Base-by-base conservation (phyloP, 2,888 invertebrate species). In the Cheiracanthium punctorium region DNA sequence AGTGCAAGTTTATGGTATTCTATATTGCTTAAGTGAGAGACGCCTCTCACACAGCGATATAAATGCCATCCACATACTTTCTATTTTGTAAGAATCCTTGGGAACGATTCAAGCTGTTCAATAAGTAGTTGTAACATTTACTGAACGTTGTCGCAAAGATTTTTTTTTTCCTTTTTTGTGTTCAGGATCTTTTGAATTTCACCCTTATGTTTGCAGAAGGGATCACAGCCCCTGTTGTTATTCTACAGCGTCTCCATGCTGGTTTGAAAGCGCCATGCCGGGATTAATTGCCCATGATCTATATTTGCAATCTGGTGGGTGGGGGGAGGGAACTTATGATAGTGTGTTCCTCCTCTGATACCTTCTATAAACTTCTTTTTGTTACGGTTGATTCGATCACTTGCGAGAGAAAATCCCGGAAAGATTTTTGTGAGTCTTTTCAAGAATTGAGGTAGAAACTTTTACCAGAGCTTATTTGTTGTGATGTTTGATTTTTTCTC, bases 261-360 rank as follows among this genome's bases (percentile, higher is more conserved):
- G 58, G 58, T 58, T 58, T 58, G 20, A 58, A 58, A 58, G 58
- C 58, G 58, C 24, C 20, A 24, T 58, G 58, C 20, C 2, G 58
- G 75, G 74, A 82, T 82, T 82, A 82, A 82, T 75, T 82, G 82
- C 70, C 41, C 82, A 58, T 82, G 52, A 73, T 65, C 80, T 65
- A 41, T 82, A 75, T 82, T 80, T 82, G 82, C 82, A 24, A 24
- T 58, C 24, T 20, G 58, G 58, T 20, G 58, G 58, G 12, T 5
- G 58, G 58, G 58, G 24, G 58, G 58, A 24, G 12, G 58, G 58
- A 24, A 58, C 58, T 58, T 58, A 58, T 58, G 58, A 24, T 58
- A 17, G 58, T 58, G 58, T 58, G 24, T 58, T 58, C 58, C 58
- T 58, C 24, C 24, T 58, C 58, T 24, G 24, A 58, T 24, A 58